These are phyloP conservation scores for Galeruca laticollis DNA, from an alignment of 2,888 invertebrate species.

Conservation along the genomic window DNA sequence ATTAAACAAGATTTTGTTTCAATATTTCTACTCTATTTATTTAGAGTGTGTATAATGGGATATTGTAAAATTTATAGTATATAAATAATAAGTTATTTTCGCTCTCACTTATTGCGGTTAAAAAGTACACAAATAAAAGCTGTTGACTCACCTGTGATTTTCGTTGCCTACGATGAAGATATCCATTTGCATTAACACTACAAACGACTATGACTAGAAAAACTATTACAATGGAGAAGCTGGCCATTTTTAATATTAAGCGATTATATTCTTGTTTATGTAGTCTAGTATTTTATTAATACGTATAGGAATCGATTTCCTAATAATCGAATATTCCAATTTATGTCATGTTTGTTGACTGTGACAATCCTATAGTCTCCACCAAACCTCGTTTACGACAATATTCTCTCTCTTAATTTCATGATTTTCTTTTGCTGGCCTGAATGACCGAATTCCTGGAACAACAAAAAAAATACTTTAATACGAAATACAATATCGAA, in stretches of 20 bases:
- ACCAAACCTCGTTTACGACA: neutral
- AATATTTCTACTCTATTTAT: too few relatives aligned
- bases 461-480: neutral
- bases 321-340: neutral
- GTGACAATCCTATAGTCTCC: neutral
- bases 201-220: conserved; percentile 42
- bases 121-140: conserved; percentile 16
- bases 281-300: conserved; percentile 3
- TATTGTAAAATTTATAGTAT: too few relatives aligned
- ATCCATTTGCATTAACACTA: conserved; percentile 42
- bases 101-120: too few relatives aligned
- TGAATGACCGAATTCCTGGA: neutral
- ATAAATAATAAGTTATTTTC: too few relatives aligned
- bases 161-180: conserved; percentile 49
- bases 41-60: too few relatives aligned
- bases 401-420: neutral
- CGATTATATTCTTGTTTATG: conserved; percentile 1
- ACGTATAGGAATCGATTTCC: neutral
- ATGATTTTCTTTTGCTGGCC: neutral
- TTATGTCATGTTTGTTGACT: conserved; percentile 34
- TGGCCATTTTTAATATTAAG: conserved; percentile 32
- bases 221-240: conserved; percentile 29
- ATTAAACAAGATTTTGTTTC: too few relatives aligned
- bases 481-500: neutral
- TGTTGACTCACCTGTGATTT: conserved; percentile 14